Conservation (phyloP, 1,140 invertebrate genomes). For the Melitaea cinxia region DNA sequence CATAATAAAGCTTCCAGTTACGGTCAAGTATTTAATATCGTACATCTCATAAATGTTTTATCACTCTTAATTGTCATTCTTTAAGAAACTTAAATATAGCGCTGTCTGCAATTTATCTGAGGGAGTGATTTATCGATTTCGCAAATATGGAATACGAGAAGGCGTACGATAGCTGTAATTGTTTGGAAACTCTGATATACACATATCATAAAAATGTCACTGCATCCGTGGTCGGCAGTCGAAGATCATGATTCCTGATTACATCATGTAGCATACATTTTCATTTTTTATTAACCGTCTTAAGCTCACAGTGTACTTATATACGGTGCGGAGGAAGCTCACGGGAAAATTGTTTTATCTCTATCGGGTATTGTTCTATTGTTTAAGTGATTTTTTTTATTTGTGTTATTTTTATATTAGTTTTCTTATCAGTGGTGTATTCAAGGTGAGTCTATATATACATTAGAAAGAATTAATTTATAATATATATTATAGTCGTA, state of each 20-base stretch:
- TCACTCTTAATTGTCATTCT: not conserved
- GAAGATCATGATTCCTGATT: constrained; percentile 33
- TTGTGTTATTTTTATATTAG: not conserved
- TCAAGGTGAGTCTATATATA: not conserved
- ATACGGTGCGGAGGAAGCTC: constrained; percentile 43
- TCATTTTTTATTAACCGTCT: constrained; percentile 49
- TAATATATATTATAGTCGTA: too few species aligned
- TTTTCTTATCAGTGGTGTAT: not conserved
- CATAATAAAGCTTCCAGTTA: too few species aligned
- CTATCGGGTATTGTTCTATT: constrained; percentile 23
- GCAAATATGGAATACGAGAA: constrained; percentile 26
- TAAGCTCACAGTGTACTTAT: constrained; percentile 43
- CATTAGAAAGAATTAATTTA: too few species aligned
- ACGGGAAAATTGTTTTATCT: constrained; percentile 33
- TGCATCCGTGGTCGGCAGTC: constrained; percentile 8
- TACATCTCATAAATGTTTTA: not conserved
- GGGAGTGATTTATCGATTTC: constrained; percentile 16
- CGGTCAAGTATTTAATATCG: too few species aligned
- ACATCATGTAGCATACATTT: constrained; percentile 39
- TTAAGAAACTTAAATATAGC: constrained; percentile 1
- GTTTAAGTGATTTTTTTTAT: not conserved
- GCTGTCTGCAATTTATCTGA: constrained; percentile 19
- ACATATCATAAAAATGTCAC: constrained; percentile 38
- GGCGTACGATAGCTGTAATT: constrained; percentile 25
- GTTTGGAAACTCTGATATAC: constrained; percentile 18